These are phyloP conservation scores for Phyllotreta striolata DNA, from an alignment of 2,888 invertebrate genomes.

Conservation along the genomic window DNA sequence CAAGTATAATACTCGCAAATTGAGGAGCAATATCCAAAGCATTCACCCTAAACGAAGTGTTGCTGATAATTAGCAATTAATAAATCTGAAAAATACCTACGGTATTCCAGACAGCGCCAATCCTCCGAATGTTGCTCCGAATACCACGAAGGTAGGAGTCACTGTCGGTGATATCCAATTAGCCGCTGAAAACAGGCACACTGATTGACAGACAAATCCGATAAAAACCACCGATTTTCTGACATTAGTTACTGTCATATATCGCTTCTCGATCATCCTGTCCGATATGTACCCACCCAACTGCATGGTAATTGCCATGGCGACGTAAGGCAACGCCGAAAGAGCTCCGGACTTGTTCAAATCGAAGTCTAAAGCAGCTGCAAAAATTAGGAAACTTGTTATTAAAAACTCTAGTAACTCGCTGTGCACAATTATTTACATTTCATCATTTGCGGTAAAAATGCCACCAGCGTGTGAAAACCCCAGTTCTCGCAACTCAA, in stretches of 20 bases:
- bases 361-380: conserved; percentile 77
- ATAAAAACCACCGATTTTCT: conserved; percentile 72
- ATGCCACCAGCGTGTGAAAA: conserved; percentile 75
- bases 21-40: conserved; percentile 39
- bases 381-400: conserved; percentile 43
- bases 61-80: neutral
- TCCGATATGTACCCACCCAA: conserved; percentile 85
- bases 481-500: conserved; percentile 93
- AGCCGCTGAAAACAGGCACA: conserved; percentile 87
- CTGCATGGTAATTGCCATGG: conserved; percentile 83
- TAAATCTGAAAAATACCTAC: conserved; percentile 16
- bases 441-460: conserved; percentile 34
- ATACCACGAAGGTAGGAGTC: conserved; percentile 23
- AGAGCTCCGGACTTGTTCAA: conserved; percentile 81
- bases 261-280: conserved; percentile 70
- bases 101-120: conserved; percentile 23
- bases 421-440: conserved; percentile 2
- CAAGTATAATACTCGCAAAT: conserved; percentile 34
- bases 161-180: conserved; percentile 69
- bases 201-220: conserved; percentile 78
- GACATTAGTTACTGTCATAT: conserved; percentile 76
- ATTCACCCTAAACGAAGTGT: conserved; percentile 31
- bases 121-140: conserved; percentile 24
- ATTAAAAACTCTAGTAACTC: neutral
- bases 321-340: conserved; percentile 86